A percentile compares a stretch with the other conserved stretches of the same genome.
These are phyloP conservation scores for Catharus ustulatus DNA, from an alignment of 2,797 vertebrate genomes.

Conservation along the genomic window DNA sequence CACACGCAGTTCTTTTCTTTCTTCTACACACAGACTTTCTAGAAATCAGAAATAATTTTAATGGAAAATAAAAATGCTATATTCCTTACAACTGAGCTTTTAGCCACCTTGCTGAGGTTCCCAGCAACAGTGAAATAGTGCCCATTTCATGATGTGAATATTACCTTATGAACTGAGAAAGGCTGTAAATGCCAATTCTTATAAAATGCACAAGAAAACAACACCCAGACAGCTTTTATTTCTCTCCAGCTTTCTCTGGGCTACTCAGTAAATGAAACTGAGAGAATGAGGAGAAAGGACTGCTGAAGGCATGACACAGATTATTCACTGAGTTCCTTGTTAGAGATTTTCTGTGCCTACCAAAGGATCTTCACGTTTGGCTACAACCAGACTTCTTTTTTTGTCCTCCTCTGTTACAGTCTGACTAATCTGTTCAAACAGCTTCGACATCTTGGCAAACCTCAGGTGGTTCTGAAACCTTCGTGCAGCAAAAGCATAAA, in stretches of 20 bases:
- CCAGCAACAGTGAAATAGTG: background rate
- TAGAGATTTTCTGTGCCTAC: slow-evolving; percentile 29
- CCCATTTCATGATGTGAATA: background rate
- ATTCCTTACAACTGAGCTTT: background rate
- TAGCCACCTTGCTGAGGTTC: background rate
- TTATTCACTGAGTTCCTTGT: background rate
- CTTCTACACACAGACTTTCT: background rate
- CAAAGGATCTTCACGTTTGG: background rate
- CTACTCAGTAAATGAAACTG: background rate
- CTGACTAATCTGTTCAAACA: slow-evolving; percentile 85
- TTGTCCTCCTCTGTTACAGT: slow-evolving; percentile 57
- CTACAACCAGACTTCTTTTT: background rate
- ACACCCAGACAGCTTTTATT: background rate
- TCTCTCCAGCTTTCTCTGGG: background rate
- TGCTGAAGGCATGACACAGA: background rate
- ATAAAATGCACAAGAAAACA: background rate
- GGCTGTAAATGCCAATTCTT: background rate
- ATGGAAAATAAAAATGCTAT: background rate
- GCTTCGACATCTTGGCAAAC: slow-evolving; percentile 82
- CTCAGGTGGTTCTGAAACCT: slow-evolving; percentile 81
- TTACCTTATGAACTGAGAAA: background rate
- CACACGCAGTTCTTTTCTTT: background rate
- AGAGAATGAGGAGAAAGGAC: background rate
- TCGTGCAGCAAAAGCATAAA: slow-evolving; percentile 87
- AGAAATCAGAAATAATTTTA: background rate